A percentile compares a stretch with the other conserved stretches of the same genome.
Evolutionary conservation across 2,797 vertebrate genomes (phyloP).

Genomic region (Hybognathus amarus): DNA sequence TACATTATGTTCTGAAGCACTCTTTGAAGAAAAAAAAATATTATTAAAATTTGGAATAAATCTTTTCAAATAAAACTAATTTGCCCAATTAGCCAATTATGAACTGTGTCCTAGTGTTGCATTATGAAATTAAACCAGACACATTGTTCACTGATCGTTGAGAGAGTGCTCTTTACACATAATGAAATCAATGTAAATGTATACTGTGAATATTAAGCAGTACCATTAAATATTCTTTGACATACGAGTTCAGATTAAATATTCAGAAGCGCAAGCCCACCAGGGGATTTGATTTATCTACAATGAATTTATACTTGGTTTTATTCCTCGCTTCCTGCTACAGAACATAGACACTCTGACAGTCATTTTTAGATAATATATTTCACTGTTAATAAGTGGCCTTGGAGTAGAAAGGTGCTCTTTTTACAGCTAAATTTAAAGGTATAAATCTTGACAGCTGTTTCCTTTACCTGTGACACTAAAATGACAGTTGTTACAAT

Average conservation of each 20-base stretch:
- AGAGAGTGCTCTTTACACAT: not conserved
- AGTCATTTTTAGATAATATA: not conserved
- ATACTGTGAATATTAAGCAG: not conserved
- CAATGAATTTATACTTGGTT: constrained; percentile 3
- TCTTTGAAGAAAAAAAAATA: not conserved
- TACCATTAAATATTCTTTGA: constrained; percentile 19
- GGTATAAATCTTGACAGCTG: not conserved
- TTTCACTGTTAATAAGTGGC: constrained; percentile 20
- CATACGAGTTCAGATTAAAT: not conserved
- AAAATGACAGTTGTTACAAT: not conserved
- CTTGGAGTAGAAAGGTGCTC: not conserved
- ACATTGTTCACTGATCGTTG: not conserved
- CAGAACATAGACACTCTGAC: not conserved
- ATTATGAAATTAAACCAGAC: not conserved
- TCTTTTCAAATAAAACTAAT: not conserved
- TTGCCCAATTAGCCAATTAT: not conserved
- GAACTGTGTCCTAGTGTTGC: not conserved
- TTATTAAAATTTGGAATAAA: not conserved
- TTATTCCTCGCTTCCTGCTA: not conserved
- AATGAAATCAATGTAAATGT: not conserved
- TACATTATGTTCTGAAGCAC: not conserved
- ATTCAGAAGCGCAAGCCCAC: not conserved
- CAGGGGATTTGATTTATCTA: constrained; percentile 18
- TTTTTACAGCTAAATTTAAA: not conserved
- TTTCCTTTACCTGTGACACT: not conserved